phyloP scores from a whole-genome alignment of 1,140 invertebrate genomes.

The Tyrophagus putrescentiae region DNA sequence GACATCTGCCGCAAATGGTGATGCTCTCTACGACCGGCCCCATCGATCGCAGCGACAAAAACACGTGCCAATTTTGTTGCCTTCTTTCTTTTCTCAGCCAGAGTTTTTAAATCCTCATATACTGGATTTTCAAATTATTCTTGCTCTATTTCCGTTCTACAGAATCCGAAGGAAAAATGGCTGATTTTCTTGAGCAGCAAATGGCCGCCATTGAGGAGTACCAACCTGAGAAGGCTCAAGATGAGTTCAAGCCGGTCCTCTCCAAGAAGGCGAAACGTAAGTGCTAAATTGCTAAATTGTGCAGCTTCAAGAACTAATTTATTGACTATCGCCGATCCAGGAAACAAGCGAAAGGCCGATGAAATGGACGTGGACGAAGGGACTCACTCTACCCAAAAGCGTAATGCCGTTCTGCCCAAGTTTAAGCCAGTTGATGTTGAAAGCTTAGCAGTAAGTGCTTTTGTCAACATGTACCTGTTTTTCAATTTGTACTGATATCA shows the following conservation, averaged over 20 bases:
- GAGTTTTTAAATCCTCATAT: too few relatives aligned
- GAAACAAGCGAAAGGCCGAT: conserved; percentile 22
- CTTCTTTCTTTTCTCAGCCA: too few relatives aligned
- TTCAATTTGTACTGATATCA: neutral
- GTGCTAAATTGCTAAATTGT: neutral
- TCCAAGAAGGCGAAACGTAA: conserved; percentile 1
- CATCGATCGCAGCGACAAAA: too few relatives aligned
- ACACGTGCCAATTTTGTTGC: too few relatives aligned
- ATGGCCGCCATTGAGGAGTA: conserved; percentile 7
- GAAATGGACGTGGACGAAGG: conserved; percentile 23
- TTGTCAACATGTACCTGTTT: neutral
- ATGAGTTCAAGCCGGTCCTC: conserved; percentile 6
- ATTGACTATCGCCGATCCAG: neutral
- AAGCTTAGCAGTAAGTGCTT: conserved; percentile 4
- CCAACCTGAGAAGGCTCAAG: neutral
- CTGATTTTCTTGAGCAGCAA: neutral
- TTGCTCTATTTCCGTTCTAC: too few relatives aligned
- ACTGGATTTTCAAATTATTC: too few relatives aligned
- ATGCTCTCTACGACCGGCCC: too few relatives aligned
- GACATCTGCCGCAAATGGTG: too few relatives aligned
- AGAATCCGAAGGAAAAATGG: neutral
- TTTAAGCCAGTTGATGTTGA: conserved; percentile 13
- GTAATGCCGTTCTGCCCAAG: neutral
- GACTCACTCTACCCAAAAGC: neutral
- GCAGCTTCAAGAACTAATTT: neutral